Conservation (phyloP, 2,113 vertebrate species). For the Colius striatus region DNA sequence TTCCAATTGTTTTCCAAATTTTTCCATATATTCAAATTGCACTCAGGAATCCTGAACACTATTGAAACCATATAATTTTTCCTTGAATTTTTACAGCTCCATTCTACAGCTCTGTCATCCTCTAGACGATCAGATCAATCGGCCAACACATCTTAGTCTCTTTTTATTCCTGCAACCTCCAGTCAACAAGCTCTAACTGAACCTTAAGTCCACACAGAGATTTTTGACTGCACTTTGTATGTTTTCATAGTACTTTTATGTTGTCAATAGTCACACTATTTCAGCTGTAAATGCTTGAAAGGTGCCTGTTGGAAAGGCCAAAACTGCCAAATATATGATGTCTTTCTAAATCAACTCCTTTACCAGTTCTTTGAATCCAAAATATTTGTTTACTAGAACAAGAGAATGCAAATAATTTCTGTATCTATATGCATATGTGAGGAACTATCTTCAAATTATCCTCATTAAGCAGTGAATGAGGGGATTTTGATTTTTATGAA, state of each 20-base stretch:
- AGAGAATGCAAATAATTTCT: not conserved
- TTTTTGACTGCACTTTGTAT: not conserved
- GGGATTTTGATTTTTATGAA: not conserved
- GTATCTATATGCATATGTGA: no score
- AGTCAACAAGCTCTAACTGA: not conserved
- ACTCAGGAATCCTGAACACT: not conserved
- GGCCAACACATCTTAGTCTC: not conserved
- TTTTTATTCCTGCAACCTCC: not conserved
- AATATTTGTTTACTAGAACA: not conserved
- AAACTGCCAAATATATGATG: not conserved
- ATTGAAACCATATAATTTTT: not conserved
- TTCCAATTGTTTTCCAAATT: not conserved
- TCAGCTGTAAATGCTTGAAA: conserved; percentile 43
- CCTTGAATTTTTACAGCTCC: not conserved
- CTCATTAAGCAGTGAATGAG: not conserved
- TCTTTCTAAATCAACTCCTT: conserved; percentile 40
- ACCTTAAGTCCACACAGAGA: fast-evolving
- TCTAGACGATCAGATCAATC: not conserved
- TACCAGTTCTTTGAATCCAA: not conserved
- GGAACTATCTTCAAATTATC: not conserved
- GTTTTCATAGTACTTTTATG: not conserved
- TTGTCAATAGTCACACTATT: not conserved
- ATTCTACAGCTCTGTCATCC: not conserved
- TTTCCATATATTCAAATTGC: not conserved
- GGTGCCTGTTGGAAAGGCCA: conserved; percentile 18